Evolutionary conservation across 2,797 vertebrate species (phyloP), one percentile per base, ranked within the genome.

Genomic region (Anas flavirostris): DNA sequence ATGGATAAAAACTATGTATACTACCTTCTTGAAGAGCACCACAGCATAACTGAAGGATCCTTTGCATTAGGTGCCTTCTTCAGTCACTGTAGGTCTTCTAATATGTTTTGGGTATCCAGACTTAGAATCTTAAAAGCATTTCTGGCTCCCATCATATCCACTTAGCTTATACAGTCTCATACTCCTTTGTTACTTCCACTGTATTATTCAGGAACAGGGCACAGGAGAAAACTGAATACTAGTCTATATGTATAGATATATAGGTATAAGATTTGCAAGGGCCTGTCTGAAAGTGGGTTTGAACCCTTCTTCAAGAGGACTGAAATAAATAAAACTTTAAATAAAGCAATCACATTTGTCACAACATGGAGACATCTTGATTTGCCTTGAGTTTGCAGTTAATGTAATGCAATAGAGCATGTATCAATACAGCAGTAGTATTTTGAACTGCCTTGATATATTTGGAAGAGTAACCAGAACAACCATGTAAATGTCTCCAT

Each of bases 131-230:
- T 16, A 29, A 76, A 85, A 69, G 5, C 3, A 7, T 10, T 77
- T 53, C 3, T 28, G 10, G 16, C 18, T 86, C 21, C 12, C 8
- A 26, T 81, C 26, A 18, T 37, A 18, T 5, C 10, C 16, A 31
- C 8, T 44, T 81, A 1, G 2, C 7, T 82, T 70, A 35, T 35
- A 58, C 28, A 69, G 44, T 28, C 50, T n/a, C 52, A 43, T 56
- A 16, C 11, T 25, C 17, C 7, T 58, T 80, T 28, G 39, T 16
- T 10, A 33, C 9, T 5, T 62, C 56, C 14, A 41, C 8, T 18
- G 16, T 46, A 10, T 41, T 82, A 31, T 73, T 64, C 0, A 58
- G 52, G 0, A 19, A 29, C 13, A 60, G 3, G 5, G 2, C 7
- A n/a, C 5, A 9, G 8, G 9, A 86, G 48, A 89, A 89, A 84